Evolutionary conservation across 1,140 invertebrate genomes (phyloP).

Genomic region (Micrasema longulum): DNA sequence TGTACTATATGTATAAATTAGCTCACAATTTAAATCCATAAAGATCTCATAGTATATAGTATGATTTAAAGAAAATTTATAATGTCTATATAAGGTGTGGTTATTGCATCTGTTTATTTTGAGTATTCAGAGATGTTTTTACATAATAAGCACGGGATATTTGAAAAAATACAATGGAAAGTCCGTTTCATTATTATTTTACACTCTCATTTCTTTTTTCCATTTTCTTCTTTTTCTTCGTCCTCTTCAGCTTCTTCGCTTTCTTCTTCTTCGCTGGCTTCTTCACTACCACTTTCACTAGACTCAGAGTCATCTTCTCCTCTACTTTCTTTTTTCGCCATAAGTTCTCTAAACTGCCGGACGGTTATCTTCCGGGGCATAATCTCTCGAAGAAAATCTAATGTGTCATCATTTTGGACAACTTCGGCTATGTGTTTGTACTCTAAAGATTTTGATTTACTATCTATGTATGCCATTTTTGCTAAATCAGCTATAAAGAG

Average conservation of each 20-base stretch:
- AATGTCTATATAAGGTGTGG: too few relatives aligned
- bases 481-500: slow-evolving; percentile 77
- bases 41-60: too few relatives aligned
- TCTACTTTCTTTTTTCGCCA: slow-evolving; percentile 69
- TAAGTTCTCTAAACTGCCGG: slow-evolving; percentile 73
- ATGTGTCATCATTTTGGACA: slow-evolving; percentile 73
- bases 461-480: slow-evolving; percentile 69
- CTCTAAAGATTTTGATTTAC: slow-evolving; percentile 66
- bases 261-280: slow-evolving; percentile 49
- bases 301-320: slow-evolving; percentile 60
- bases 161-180: too few relatives aligned
- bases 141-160: too few relatives aligned
- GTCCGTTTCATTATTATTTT: too few relatives aligned
- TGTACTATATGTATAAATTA: too few relatives aligned
- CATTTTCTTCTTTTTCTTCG: background rate
- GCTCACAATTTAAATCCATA: too few relatives aligned
- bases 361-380: slow-evolving; percentile 80
- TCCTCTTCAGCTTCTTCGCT: slow-evolving; percentile 57
- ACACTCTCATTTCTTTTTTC: slow-evolving; percentile 10
- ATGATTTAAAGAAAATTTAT: too few relatives aligned
- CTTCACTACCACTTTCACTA: slow-evolving; percentile 53
- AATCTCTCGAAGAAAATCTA: slow-evolving; percentile 78
- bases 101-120: too few relatives aligned
- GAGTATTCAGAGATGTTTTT: too few relatives aligned
- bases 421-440: slow-evolving; percentile 79